Percentiles rank a stretch among this genome's conserved stretches.
Evolutionary conservation across 1,140 invertebrate genomes (phyloP).

Genomic region (Zaprionus inermis): DNA sequence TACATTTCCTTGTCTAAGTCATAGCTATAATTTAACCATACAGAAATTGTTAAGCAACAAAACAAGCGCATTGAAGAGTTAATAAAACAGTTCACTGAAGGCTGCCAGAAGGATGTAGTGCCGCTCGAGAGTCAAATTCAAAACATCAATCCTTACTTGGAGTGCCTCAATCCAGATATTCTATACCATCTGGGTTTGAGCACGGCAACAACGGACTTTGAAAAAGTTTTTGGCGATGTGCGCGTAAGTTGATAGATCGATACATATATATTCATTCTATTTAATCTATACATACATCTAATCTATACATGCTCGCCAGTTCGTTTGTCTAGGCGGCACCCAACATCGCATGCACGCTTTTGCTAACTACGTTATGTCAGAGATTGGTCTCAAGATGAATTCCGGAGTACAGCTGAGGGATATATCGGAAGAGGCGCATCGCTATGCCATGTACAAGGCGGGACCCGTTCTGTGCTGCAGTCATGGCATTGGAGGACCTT

Average conservation of each 20-base stretch:
- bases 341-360: slow-evolving; percentile 46
- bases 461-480: slow-evolving; percentile 83
- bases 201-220: slow-evolving; percentile 50
- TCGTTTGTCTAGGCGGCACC: slow-evolving; percentile 59
- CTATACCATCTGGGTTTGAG: slow-evolving; percentile 52
- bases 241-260: slow-evolving; percentile 42
- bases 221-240: slow-evolving; percentile 64
- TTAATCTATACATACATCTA: not conserved
- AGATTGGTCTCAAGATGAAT: slow-evolving; percentile 57
- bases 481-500: slow-evolving; percentile 93
- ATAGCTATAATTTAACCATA: not conserved
- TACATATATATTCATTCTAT: no score
- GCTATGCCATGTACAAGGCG: slow-evolving; percentile 57
- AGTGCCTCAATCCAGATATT: slow-evolving; percentile 54
- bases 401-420: slow-evolving; percentile 42
- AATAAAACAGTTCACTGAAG: slow-evolving; percentile 45
- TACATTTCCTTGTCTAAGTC: not conserved
- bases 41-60: slow-evolving; percentile 56
- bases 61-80: slow-evolving; percentile 53
- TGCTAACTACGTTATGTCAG: slow-evolving; percentile 52
- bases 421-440: slow-evolving; percentile 42
- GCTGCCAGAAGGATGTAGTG: slow-evolving; percentile 19
- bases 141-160: slow-evolving; percentile 53
- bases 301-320: slow-evolving; percentile 28
- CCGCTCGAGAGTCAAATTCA: slow-evolving; percentile 10